Conservation (phyloP, 2,113 vertebrate species). For the Poicephalus gulielmi region DNA sequence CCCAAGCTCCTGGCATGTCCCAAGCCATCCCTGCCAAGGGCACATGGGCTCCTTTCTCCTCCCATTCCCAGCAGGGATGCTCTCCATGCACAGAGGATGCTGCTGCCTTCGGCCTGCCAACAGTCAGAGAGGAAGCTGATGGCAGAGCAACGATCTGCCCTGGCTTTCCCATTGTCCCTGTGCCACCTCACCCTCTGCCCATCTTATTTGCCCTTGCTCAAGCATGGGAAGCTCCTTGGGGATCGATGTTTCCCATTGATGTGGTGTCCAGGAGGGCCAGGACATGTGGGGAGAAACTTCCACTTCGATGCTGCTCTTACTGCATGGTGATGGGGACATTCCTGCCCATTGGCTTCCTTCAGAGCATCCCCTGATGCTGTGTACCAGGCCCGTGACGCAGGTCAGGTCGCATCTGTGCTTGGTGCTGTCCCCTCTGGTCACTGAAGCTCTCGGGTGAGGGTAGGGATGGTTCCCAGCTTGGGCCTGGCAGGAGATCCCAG, state of each 20-base stretch:
- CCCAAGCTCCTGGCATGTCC: neutral
- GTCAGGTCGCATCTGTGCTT: neutral
- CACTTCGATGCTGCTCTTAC: neutral
- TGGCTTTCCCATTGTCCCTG: rapidly evolving
- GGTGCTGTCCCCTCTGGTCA: neutral
- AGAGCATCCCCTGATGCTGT: neutral
- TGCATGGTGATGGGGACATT: rapidly evolving
- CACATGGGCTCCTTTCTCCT: neutral
- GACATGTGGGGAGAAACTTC: neutral
- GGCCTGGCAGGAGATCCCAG: neutral
- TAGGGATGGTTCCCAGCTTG: neutral
- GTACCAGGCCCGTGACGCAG: neutral
- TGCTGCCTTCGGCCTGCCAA: neutral
- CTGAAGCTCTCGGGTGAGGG: neutral
- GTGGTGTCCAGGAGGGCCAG: rapidly evolving
- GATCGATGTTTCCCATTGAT: neutral
- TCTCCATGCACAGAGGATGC: neutral
- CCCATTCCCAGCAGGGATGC: neutral
- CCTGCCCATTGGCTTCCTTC: neutral
- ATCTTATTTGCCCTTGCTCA: rapidly evolving
- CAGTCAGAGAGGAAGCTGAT: neutral
- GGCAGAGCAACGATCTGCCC: neutral
- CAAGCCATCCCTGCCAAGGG: neutral
- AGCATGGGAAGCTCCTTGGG: neutral
- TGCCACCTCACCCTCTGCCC: rapidly evolving